Conservation (phyloP, 2,888 invertebrate genomes). For the Oscheius sp. region DNA sequence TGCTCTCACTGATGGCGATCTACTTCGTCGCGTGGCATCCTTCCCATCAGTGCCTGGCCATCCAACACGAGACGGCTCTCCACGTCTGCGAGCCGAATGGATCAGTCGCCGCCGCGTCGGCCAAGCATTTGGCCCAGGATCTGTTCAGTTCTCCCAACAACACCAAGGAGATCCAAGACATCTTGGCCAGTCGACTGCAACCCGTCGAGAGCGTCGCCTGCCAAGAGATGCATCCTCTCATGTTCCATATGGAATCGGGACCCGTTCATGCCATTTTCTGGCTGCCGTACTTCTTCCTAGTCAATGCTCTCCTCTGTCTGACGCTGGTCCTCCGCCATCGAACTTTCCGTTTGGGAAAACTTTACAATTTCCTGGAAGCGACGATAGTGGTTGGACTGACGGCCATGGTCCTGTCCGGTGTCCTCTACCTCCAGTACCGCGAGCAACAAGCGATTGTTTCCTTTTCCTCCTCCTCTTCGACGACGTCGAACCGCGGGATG, state of each 20-base stretch:
- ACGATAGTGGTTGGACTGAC: background rate
- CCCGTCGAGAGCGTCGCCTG: slow-evolving; percentile 14
- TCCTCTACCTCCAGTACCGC: slow-evolving; percentile 10
- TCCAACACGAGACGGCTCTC: background rate
- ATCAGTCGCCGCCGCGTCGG: background rate
- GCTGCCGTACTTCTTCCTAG: slow-evolving; percentile 1
- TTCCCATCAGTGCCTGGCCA: slow-evolving; percentile 2
- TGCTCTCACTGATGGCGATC: background rate
- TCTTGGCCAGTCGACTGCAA: slow-evolving; percentile 7
- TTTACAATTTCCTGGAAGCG: background rate
- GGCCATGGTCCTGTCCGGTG: background rate
- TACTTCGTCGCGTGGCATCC: background rate
- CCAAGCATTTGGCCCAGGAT: background rate
- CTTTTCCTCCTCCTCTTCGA: background rate
- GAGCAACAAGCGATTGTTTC: background rate
- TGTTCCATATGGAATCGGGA: background rate
- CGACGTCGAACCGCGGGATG: background rate
- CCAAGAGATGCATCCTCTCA: background rate
- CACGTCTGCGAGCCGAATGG: background rate
- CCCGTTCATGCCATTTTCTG: background rate
- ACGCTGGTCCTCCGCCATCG: slow-evolving; percentile 13
- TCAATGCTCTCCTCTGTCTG: slow-evolving; percentile 6
- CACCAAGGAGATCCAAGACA: background rate
- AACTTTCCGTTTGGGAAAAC: background rate
- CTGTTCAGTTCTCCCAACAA: slow-evolving; percentile 1